These are phyloP conservation scores for Lota lota DNA, from an alignment of 2,113 vertebrate species.

Conservation along the genomic window DNA sequence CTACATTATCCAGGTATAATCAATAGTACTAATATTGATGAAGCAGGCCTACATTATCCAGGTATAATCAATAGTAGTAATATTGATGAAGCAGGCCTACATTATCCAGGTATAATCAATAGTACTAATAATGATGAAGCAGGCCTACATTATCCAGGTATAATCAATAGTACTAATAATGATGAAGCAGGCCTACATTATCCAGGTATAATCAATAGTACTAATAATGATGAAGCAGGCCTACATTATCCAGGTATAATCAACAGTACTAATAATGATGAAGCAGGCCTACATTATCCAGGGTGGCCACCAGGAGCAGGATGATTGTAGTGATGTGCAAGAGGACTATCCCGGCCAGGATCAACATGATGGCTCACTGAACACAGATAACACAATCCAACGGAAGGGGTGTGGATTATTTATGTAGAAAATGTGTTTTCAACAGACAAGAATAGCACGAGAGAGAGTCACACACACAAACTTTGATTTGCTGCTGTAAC, in stretches of 20 bases:
- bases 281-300: slow-evolving; percentile 71
- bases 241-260: slow-evolving; percentile 70
- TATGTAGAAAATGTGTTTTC: too few relatives aligned
- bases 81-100: slow-evolving; percentile 48
- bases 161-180: background rate
- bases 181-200: slow-evolving; percentile 63
- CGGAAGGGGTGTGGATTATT: too few relatives aligned
- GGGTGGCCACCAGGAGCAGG: slow-evolving; percentile 74
- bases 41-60: slow-evolving; percentile 71
- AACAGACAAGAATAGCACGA: background rate
- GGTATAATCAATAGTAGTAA: slow-evolving; percentile 13
- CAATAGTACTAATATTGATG: background rate
- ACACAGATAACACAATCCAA: slow-evolving; percentile 31
- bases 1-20: slow-evolving; percentile 70
- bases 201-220: slow-evolving; percentile 47
- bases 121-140: background rate
- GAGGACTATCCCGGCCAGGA: slow-evolving; percentile 71
- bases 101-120: slow-evolving; percentile 62
- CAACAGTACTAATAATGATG: background rate
- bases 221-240: slow-evolving; percentile 19
- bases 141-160: slow-evolving; percentile 73
- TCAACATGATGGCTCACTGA: slow-evolving; percentile 69
- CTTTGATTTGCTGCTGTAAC: slow-evolving; percentile 20
- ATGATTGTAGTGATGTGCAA: slow-evolving; percentile 73
- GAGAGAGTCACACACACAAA: slow-evolving; percentile 22